Percentiles rank a stretch among this genome's conserved stretches.
phyloP scores from a whole-genome alignment of 2,888 invertebrate species.

The Poecilus cupreus region DNA sequence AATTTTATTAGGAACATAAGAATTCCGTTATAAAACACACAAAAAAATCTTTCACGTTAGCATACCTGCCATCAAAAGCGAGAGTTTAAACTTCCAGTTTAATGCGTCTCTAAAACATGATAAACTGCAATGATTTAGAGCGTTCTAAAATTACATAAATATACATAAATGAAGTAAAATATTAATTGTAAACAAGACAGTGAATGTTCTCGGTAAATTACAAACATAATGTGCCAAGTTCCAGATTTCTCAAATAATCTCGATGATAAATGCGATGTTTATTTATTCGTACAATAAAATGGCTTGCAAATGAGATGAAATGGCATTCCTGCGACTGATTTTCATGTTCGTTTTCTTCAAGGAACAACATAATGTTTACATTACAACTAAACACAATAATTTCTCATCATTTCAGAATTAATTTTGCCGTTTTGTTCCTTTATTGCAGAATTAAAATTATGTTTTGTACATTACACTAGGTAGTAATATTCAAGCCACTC shows the following conservation, averaged over 20 bases:
- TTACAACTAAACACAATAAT: background rate
- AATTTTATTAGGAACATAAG: no score
- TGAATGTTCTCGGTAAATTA: constrained; percentile 15
- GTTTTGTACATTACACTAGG: no score
- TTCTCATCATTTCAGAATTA: background rate
- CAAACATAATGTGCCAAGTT: constrained; percentile 14
- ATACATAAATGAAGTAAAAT: constrained; percentile 31
- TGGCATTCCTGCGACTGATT: background rate
- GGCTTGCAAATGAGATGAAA: background rate
- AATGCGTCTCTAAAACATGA: no score
- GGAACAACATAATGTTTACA: background rate
- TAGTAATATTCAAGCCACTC: no score
- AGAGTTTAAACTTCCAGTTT: no score
- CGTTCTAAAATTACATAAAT: constrained; percentile 32
- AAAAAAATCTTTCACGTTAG: no score
- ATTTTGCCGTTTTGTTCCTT: background rate
- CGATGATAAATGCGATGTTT: background rate
- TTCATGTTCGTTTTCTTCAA: no score
- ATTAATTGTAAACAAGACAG: constrained; percentile 38
- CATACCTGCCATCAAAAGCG: no score
- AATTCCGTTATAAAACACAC: no score
- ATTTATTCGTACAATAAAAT: constrained; percentile 18
- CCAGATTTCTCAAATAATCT: constrained; percentile 32
- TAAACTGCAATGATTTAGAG: background rate
- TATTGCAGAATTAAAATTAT: background rate